Base-by-base conservation (phyloP, 2,797 vertebrate species). In the Silurus lanzhouensis region DNA sequence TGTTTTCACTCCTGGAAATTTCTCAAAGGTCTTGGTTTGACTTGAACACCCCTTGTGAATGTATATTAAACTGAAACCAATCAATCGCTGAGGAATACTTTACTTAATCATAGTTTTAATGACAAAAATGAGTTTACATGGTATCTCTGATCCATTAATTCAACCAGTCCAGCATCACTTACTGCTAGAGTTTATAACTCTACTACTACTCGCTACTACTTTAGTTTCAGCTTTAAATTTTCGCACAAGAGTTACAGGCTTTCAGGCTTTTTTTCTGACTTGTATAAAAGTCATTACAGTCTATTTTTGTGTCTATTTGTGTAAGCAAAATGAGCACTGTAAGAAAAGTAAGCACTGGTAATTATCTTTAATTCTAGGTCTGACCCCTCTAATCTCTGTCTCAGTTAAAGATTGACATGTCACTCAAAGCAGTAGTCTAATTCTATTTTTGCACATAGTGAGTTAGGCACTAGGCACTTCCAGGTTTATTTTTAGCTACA, bases 341-440 rank as follows among this genome's bases (percentile, higher is more conserved):
- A 67, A 27, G 64, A 31, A 27, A 67, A 15, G 25, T 27, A 13
- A 27, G 64, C 6, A 15, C 25, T 86, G 27, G 68, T 90, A 89
- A 90, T 89, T 88, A 86, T 76, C 82, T 80, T 86, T 87, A 82
- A 85, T 87, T 86, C 71, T 27, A 67, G 66, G 84, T 83, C 82
- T 83, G 68, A 81, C 84, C 80, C 83, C 86, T 76, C 63, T 87
- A 87, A 89, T 88, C 85, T 85, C 70, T 22, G 64, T 67, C 25
- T 67, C 25, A 31, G 25, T 67, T 27, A 27, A 67, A 82, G 68
- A 83, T 57, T 70, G 83, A 88, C 76, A 81, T 86, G 79, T 84
- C 84, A 79, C 58, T 88, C 74, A 63, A 81, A 74, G 38, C 20
- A 57, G 61, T 83, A 81, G 75, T 9, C 10, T 13, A 27, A 13